These are phyloP conservation scores for Frankliniella intonsa DNA, from an alignment of 2,888 invertebrate genomes.

Conservation along the genomic window DNA sequence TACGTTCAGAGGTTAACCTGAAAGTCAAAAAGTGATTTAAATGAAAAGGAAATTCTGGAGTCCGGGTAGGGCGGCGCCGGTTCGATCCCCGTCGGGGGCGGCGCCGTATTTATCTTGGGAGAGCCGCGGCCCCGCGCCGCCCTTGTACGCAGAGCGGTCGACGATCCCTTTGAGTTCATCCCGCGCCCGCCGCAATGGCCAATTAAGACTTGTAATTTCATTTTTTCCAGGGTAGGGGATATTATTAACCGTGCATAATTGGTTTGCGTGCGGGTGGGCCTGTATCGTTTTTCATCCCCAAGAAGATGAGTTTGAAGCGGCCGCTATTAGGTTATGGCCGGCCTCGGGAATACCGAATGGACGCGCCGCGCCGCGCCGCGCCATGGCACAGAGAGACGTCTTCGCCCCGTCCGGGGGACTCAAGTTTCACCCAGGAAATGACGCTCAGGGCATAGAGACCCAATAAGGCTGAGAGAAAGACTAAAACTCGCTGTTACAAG, in stretches of 20 bases:
- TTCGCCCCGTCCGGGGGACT: not conserved
- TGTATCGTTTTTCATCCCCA: not conserved
- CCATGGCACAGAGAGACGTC: no score
- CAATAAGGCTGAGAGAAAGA: not conserved
- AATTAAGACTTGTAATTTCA: constrained; percentile 16
- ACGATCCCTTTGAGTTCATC: not conserved
- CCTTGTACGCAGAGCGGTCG: not conserved
- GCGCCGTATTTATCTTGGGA: no score
- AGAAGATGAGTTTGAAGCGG: not conserved
- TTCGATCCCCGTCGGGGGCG: no score
- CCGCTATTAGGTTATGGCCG: no score
- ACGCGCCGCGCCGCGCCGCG: no score
- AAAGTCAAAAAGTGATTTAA: no score
- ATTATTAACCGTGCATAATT: constrained; percentile 23
- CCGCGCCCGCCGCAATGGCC: not conserved
- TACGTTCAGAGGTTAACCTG: no score
- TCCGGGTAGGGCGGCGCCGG: no score
- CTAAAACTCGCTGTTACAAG: constrained; percentile 5
- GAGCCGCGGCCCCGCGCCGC: not conserved
- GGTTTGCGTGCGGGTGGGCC: not conserved
- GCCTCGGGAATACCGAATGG: no score
- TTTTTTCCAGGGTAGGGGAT: constrained; percentile 11
- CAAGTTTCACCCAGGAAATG: constrained; percentile 11
- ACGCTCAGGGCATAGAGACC: constrained; percentile 11
- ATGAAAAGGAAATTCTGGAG: no score